These are phyloP conservation scores for Elephantulus edwardii DNA, from an alignment of 2,113 vertebrate species.

Conservation along the genomic window DNA sequence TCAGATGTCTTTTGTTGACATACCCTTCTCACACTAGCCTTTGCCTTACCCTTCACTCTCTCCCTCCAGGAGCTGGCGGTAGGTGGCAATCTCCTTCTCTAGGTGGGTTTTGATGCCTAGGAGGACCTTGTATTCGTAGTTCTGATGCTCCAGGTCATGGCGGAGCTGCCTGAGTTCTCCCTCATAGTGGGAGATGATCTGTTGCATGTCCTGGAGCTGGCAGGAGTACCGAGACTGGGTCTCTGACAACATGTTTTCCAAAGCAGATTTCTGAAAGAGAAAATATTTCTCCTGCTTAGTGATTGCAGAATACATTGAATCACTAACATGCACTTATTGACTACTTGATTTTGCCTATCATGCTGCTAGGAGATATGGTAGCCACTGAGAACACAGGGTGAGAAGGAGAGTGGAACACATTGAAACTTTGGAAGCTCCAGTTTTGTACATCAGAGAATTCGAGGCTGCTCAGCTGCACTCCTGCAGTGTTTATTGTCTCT, in stretches of 20 bases:
- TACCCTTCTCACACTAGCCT: neutral
- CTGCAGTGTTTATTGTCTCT: neutral
- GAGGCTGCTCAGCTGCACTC: rapidly evolving
- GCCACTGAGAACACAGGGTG: neutral
- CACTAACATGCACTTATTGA: neutral
- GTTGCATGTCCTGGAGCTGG: conserved; percentile 90
- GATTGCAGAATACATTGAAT: no score
- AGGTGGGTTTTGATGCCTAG: conserved; percentile 96
- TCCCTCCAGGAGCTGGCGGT: conserved; percentile 94
- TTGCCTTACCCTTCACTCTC: conserved; percentile 86
- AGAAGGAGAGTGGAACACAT: neutral
- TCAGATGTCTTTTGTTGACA: neutral
- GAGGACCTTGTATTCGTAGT: conserved; percentile 90
- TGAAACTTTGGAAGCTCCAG: neutral
- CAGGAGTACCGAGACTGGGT: conserved; percentile 88
- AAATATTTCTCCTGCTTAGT: neutral
- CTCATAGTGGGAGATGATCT: conserved; percentile 86
- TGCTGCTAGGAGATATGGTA: neutral
- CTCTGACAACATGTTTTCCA: conserved; percentile 91
- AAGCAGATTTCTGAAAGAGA: conserved; percentile 89
- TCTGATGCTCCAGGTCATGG: conserved; percentile 89
- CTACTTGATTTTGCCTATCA: rapidly evolving
- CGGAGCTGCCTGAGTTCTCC: conserved; percentile 90
- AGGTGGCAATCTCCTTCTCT: conserved; percentile 96
- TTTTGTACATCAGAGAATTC: neutral